These are phyloP conservation scores for Mythimna lalbum DNA, from an alignment of 2,888 invertebrate species.

Conservation along the genomic window DNA sequence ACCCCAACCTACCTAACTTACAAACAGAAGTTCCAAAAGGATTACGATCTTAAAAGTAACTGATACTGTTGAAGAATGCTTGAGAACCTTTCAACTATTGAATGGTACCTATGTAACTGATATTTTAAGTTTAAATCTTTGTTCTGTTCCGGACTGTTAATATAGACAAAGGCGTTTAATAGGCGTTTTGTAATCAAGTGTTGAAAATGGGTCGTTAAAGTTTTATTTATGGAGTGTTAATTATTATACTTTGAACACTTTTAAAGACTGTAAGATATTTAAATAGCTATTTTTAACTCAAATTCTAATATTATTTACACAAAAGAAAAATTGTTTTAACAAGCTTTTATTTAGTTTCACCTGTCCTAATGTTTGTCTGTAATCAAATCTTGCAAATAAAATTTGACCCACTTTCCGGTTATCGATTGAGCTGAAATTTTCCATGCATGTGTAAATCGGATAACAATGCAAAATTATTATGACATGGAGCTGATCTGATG, in stretches of 20 bases:
- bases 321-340: too few species aligned
- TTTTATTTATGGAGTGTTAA: not conserved
- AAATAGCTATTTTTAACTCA: not conserved
- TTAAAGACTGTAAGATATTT: not conserved
- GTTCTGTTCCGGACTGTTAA: not conserved
- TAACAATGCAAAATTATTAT: too few species aligned
- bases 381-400: too few species aligned
- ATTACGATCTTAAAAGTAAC: not conserved
- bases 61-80: slow-evolving; percentile 1
- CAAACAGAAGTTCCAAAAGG: not conserved
- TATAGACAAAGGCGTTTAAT: not conserved
- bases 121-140: slow-evolving; percentile 25
- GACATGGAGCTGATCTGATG: too few species aligned
- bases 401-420: too few species aligned
- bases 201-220: slow-evolving; percentile 1
- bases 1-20: too few species aligned
- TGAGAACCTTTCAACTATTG: slow-evolving; percentile 12
- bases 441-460: too few species aligned
- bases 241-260: slow-evolving; percentile 8
- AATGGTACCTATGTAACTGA: slow-evolving; percentile 20
- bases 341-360: too few species aligned
- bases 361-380: too few species aligned
- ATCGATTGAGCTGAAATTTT: too few species aligned
- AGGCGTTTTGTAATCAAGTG: slow-evolving; percentile 4
- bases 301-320: too few species aligned